Conservation (phyloP, 2,888 invertebrate species). For the Limnephilus auricula region DNA sequence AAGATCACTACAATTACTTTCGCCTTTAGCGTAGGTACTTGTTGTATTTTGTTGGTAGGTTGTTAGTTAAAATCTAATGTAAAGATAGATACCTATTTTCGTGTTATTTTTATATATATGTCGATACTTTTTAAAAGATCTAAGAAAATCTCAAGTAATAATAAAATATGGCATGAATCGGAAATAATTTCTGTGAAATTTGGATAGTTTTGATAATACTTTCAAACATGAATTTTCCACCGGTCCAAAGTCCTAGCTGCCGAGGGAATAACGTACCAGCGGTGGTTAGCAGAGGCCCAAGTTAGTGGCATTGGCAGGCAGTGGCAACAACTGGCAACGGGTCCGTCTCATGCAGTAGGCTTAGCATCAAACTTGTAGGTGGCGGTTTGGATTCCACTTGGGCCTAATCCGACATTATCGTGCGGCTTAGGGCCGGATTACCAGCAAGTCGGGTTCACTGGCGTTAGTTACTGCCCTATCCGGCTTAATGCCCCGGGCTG, state of each 20-base stretch:
- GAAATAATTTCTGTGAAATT: not conserved
- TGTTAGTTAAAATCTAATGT: not conserved
- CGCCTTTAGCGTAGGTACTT: not conserved
- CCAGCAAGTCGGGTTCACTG: slow-evolving; percentile 72
- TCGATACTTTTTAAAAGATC: not conserved
- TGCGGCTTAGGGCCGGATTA: slow-evolving; percentile 78
- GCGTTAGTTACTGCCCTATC: slow-evolving; percentile 51
- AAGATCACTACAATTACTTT: not conserved
- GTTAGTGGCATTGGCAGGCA: not conserved
- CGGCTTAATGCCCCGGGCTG: slow-evolving; percentile 74
- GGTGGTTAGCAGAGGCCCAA: not conserved
- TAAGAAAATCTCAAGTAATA: not conserved
- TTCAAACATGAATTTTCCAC: not conserved
- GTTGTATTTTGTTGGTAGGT: too few species aligned
- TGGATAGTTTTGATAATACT: not conserved
- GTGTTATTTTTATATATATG: not conserved
- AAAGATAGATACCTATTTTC: not conserved
- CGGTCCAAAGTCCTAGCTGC: not conserved
- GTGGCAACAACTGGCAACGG: not conserved
- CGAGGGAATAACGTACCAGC: not conserved
- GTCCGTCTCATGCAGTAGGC: not conserved
- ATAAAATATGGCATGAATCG: not conserved
- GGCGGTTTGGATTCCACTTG: slow-evolving; percentile 43
- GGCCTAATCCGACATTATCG: slow-evolving; percentile 73
- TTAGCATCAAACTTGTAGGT: slow-evolving; percentile 28